Evolutionary conservation across 2,888 invertebrate genomes (phyloP).

Genomic region (Teleiodes luculella): DNA sequence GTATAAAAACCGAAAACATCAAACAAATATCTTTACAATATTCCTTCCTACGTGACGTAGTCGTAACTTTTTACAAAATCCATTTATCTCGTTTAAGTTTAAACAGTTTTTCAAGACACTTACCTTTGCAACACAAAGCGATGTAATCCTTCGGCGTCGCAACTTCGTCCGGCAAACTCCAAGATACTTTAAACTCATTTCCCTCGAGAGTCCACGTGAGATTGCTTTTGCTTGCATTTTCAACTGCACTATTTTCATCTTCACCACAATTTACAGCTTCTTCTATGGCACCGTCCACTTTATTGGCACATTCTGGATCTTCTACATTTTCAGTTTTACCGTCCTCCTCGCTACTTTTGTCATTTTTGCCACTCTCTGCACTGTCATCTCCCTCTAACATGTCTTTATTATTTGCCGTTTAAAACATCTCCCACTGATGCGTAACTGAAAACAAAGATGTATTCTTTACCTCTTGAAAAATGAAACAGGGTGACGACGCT

Average conservation of each 20-base stretch:
- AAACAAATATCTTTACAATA: too few relatives aligned
- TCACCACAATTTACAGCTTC: conserved; percentile 33
- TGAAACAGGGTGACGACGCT: too few relatives aligned
- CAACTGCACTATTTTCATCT: conserved; percentile 22
- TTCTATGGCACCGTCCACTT: conserved; percentile 42
- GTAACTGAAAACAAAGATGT: conserved; percentile 1
- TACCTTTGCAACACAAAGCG: conserved; percentile 77
- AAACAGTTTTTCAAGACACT: conserved; percentile 31
- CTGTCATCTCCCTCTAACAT: conserved; percentile 67
- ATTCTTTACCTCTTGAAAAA: background rate
- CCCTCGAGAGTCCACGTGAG: conserved; percentile 66
- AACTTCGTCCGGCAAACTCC: conserved; percentile 66
- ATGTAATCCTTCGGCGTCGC: conserved; percentile 68
- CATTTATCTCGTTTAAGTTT: background rate
- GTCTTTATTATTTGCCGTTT: conserved; percentile 43
- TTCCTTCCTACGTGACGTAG: too few relatives aligned
- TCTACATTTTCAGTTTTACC: conserved; percentile 18
- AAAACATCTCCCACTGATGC: conserved; percentile 29
- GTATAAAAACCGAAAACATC: too few relatives aligned
- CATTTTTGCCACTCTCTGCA: conserved; percentile 36
- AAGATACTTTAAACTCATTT: conserved; percentile 58
- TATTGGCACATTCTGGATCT: conserved; percentile 39
- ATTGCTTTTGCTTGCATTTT: conserved; percentile 23
- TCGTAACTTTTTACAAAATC: too few relatives aligned
- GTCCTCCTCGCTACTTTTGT: conserved; percentile 32